A percentile compares a stretch with the other conserved stretches of the same genome.
phyloP scores from a whole-genome alignment of 2,888 invertebrate species.

The Andricus curvator region DNA sequence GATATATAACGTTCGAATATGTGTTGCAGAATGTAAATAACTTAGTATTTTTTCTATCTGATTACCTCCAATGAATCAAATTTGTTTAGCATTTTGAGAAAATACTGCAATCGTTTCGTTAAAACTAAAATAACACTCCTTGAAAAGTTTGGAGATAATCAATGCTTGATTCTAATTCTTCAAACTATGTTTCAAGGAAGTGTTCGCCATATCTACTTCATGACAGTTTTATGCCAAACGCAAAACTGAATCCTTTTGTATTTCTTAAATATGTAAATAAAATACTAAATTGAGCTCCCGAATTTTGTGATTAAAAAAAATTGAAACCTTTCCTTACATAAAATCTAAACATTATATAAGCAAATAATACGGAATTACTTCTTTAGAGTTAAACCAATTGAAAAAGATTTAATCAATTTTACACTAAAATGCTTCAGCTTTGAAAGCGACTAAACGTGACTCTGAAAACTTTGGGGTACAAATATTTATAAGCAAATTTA shows the following conservation, averaged over 20 bases:
- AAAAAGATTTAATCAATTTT: too few species aligned
- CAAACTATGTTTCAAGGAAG: neutral
- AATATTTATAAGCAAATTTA: too few species aligned
- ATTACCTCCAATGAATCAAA: neutral
- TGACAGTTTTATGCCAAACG: neutral
- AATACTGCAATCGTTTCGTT: neutral
- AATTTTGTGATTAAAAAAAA: neutral
- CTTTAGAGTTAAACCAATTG: too few species aligned
- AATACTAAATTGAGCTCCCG: neutral
- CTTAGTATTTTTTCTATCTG: neutral
- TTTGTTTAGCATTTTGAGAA: neutral
- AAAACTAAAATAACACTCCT: neutral
- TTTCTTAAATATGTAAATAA: slow-evolving; percentile 25
- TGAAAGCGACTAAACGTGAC: too few species aligned
- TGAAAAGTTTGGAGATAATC: neutral
- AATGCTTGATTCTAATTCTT: neutral
- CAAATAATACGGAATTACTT: too few species aligned
- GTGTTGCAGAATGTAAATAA: slow-evolving; percentile 6
- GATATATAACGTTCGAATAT: neutral
- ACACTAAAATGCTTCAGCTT: too few species aligned
- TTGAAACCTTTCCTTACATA: too few species aligned
- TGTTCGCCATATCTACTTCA: neutral
- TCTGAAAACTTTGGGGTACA: too few species aligned
- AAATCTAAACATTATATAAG: too few species aligned
- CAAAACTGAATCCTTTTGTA: neutral